Evolutionary conservation across 1,140 invertebrate species (phyloP).

Genomic region (Delia radicum): DNA sequence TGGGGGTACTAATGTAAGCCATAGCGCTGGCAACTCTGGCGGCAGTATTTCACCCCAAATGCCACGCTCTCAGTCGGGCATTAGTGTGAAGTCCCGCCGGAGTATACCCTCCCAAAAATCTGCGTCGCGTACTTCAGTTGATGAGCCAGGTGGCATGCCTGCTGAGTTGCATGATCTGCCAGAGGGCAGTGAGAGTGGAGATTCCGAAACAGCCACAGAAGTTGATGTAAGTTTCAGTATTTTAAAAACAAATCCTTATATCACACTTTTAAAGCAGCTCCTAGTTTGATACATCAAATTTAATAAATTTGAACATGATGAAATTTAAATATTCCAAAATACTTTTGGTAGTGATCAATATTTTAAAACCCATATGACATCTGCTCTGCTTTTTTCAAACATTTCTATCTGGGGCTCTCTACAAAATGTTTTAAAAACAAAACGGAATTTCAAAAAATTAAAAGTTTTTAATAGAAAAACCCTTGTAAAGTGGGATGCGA

Average conservation of each 20-base stretch:
- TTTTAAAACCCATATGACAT: too few species aligned
- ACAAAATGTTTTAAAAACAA: too few species aligned
- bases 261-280: too few species aligned
- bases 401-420: too few species aligned
- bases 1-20: constrained; percentile 14
- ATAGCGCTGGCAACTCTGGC: constrained; percentile 27
- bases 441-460: too few species aligned
- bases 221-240: constrained; percentile 62
- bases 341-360: too few species aligned
- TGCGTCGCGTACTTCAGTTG: constrained; percentile 61
- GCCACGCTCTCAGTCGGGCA: constrained; percentile 57
- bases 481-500: too few species aligned
- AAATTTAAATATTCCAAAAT: too few species aligned
- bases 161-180: constrained; percentile 60
- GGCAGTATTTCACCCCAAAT: constrained; percentile 50
- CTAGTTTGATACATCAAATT: too few species aligned
- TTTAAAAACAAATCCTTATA: not conserved
- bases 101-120: constrained; percentile 55
- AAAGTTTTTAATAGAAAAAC: too few species aligned
- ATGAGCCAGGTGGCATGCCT: constrained; percentile 58
- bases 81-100: constrained; percentile 53
- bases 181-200: constrained; percentile 65
- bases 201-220: constrained; percentile 71
- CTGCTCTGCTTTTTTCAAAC: too few species aligned
- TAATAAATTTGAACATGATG: too few species aligned